phyloP scores from a whole-genome alignment of 2,113 vertebrate genomes.

The Saccopteryx leptura region DNA sequence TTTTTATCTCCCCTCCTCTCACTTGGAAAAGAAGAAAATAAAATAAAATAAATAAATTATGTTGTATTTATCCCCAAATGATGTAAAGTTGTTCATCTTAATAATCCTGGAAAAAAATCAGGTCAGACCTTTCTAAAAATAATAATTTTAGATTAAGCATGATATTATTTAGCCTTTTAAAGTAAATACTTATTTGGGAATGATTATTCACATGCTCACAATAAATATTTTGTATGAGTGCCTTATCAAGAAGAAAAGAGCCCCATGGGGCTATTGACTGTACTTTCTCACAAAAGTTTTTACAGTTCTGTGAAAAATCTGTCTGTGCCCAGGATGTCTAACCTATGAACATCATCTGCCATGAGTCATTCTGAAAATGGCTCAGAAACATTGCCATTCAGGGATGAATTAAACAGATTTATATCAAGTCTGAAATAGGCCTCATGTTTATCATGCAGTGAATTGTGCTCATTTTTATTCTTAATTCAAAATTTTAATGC shows the following conservation, averaged over 20 bases:
- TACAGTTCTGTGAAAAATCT: neutral
- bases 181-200: neutral
- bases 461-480: neutral
- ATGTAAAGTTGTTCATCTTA: neutral
- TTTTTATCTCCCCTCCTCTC: too few species aligned
- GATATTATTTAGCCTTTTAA: constrained; percentile 30
- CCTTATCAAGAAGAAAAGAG: constrained; percentile 33
- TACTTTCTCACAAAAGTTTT: constrained; percentile 22
- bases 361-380: neutral
- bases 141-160: constrained; percentile 3
- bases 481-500: neutral
- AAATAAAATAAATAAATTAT: constrained; percentile 25
- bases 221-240: constrained; percentile 6
- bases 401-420: neutral
- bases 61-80: neutral
- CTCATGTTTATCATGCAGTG: neutral
- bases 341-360: neutral
- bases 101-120: neutral
- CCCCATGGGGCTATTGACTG: neutral
- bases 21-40: neutral
- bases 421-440: neutral
- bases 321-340: neutral
- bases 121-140: neutral
- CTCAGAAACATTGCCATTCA: neutral
- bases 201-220: neutral